These are phyloP conservation scores for Catajapyx aquilonaris DNA, from an alignment of 1,140 invertebrate genomes.

Conservation along the genomic window DNA sequence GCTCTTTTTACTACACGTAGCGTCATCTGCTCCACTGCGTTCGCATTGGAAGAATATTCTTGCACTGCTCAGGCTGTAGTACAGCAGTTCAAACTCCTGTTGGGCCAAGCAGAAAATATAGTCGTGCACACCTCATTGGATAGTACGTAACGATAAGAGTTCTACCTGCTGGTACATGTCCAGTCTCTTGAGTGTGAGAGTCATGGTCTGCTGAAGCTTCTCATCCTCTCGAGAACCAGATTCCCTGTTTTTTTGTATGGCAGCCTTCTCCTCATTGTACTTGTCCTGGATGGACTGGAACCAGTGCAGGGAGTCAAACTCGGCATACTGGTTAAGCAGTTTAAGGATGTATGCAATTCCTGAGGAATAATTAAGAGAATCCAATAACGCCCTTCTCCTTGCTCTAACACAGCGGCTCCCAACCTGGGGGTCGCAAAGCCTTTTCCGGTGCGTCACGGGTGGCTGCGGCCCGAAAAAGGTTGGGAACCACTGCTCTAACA, in stretches of 20 bases:
- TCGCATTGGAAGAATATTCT: constrained; percentile 66
- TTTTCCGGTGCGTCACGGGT: too few relatives aligned
- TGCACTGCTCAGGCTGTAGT: constrained; percentile 80
- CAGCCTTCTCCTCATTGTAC: constrained; percentile 36
- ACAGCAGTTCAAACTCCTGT: constrained; percentile 73
- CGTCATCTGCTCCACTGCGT: not conserved
- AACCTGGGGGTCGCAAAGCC: too few relatives aligned
- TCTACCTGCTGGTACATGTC: constrained; percentile 45
- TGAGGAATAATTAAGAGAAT: constrained; percentile 16
- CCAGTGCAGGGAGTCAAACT: constrained; percentile 91
- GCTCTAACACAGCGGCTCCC: too few relatives aligned
- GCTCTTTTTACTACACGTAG: not conserved
- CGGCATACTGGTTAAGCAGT: constrained; percentile 38
- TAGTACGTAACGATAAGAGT: not conserved
- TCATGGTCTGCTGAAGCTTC: constrained; percentile 80
- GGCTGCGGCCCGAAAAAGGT: too few relatives aligned
- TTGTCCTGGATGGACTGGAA: constrained; percentile 69
- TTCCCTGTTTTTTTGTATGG: constrained; percentile 28
- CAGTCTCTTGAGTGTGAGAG: constrained; percentile 72
- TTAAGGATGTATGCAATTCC: constrained; percentile 46
- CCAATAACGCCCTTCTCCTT: too few relatives aligned
- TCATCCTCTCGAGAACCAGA: constrained; percentile 35
- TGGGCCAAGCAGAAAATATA: too few relatives aligned
- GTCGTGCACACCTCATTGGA: too few relatives aligned
- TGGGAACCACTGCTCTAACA: too few relatives aligned